Base-by-base conservation (phyloP, 2,888 invertebrate genomes). In the Agonum fuliginosum region DNA sequence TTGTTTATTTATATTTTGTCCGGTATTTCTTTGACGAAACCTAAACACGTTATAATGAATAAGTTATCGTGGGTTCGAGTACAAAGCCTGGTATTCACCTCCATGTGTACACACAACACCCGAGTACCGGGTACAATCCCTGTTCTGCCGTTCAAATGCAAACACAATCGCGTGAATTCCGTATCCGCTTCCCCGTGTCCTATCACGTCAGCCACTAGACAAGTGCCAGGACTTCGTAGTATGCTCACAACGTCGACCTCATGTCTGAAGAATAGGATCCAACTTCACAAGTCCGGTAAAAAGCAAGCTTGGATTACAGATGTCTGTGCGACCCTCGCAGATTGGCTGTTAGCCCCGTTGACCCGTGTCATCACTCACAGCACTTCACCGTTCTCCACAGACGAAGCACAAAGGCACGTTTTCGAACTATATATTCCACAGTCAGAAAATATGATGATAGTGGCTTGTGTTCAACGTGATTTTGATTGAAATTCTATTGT, bases 271-370 rank as follows among this genome's bases (percentile, higher is more conserved):
- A 10, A 51, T 0, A 14, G 2, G 0, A 8, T 12, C 3, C 54
- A 62, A 19, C 30, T 62, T 62, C 8, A 14, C 1, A n/a, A 62
- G 58, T 62, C 58, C 58, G 5, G 17, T 19, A 0, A 4, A 27
- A 12, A 30, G 30, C 58, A 12, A 62, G 27, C 74, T 74, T 24
- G 46, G 74, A 74, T 74, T 74, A 74, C 74, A 65, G 65, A 74
- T 74, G 74, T 65, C 62, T 74, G 74, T 22, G 58, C 74, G 65
- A 74, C 74, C 74, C 74, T 74, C 74, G 62, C 62, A 62, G 62
- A 74, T 74, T 74, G 74, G 74, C 74, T 74, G 74, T 74, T 74
- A 62, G 62, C 46, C 74, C 62, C 43, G 46, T 14, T 46, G 74
- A 74, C 74, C 74, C 65, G 27, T 43, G 74, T 74, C 74, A 74